Evolutionary conservation across 1,140 invertebrate genomes (phyloP).

Genomic region (Prorops nasuta): DNA sequence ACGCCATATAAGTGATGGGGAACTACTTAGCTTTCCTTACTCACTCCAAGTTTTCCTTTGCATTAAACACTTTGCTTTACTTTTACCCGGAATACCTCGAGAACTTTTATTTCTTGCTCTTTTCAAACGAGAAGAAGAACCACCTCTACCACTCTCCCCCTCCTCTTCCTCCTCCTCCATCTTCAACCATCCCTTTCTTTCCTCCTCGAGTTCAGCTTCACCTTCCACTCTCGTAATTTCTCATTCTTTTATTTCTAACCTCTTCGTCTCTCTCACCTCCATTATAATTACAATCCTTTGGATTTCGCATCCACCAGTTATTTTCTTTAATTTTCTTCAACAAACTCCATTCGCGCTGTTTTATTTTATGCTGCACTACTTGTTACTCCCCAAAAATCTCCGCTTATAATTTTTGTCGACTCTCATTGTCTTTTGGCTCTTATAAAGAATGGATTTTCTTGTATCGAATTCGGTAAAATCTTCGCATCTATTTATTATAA

Average conservation of each 20-base stretch:
- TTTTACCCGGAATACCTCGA: not conserved
- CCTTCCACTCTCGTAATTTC: constrained; percentile 7
- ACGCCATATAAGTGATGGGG: constrained; percentile 15
- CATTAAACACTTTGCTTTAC: not conserved
- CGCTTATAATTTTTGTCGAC: not conserved
- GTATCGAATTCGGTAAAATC: no score
- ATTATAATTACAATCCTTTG: not conserved
- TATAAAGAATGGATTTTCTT: no score
- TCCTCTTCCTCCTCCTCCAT: constrained; percentile 1
- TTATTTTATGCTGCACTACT: no score
- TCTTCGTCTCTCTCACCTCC: constrained; percentile 16
- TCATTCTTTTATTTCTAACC: constrained; percentile 14
- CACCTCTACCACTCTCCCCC: not conserved
- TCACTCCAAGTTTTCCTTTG: not conserved
- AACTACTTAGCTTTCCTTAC: not conserved
- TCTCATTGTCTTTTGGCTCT: no score
- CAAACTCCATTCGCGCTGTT: no score
- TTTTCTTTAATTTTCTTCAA: not conserved
- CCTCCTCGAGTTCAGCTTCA: not conserved
- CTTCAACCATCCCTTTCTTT: constrained; percentile 3
- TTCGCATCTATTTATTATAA: no score
- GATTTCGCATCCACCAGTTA: not conserved
- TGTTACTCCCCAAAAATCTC: not conserved
- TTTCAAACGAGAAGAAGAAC: no score
- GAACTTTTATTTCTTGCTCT: not conserved